Conservation (phyloP, 1,140 invertebrate species). For the Drosophila ohnishii region DNA sequence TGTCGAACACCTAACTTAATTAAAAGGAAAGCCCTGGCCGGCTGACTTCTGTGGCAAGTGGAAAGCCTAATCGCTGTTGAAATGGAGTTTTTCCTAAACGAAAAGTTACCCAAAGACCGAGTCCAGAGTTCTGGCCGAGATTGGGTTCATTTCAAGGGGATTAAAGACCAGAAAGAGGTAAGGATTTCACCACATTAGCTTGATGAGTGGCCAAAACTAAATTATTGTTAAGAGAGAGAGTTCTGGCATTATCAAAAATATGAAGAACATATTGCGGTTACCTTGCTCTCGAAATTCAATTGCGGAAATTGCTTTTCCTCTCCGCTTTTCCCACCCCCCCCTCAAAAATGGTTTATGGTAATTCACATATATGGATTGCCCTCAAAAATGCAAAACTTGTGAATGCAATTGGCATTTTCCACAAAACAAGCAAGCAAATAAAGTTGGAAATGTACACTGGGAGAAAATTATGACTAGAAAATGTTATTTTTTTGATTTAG, state of each 20-base stretch:
- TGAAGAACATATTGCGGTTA: not conserved
- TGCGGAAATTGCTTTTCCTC: slow-evolving; percentile 6
- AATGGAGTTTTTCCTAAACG: not conserved
- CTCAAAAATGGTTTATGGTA: not conserved
- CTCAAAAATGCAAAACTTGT: slow-evolving; percentile 12
- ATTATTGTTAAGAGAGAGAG: not conserved
- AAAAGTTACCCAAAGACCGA: not conserved
- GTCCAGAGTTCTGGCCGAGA: not conserved
- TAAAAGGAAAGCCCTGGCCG: slow-evolving; percentile 5
- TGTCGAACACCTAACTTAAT: slow-evolving; percentile 25
- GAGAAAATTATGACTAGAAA: not conserved
- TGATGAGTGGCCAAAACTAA: not conserved
- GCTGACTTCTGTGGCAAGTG: not conserved
- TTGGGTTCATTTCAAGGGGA: slow-evolving; percentile 9
- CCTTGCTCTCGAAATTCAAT: slow-evolving; percentile 1
- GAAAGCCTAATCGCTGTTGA: not conserved
- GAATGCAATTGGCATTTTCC: slow-evolving; percentile 9
- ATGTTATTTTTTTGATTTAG: not conserved
- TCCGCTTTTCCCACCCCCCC: not conserved
- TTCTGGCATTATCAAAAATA: not conserved
- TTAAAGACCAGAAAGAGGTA: not conserved
- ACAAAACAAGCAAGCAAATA: not conserved
- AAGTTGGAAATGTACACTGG: not conserved
- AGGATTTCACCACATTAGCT: too few relatives aligned
- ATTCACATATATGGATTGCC: slow-evolving; percentile 10